Evolutionary conservation across 2,888 invertebrate species (phyloP), one percentile per base, ranked within the genome.

Genomic region (Phorcus lineatus): DNA sequence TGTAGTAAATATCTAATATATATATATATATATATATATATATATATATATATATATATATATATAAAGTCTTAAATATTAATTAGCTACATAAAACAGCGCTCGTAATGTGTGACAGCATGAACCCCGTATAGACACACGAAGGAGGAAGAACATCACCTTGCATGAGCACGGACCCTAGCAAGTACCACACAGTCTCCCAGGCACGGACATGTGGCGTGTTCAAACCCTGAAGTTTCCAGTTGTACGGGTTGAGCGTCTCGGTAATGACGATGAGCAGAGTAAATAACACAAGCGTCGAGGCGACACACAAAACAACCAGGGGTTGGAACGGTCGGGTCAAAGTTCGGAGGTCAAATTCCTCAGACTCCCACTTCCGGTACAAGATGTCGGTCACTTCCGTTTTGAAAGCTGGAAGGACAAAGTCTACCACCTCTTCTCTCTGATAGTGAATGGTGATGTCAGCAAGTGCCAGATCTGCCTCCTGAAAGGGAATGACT

Each of bases 331-430:
- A 62, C 0, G 62, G 62, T 13, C 62, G 62, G 17, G 28, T 22
- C 13, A 62, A 28, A 11, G 24, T 22, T 17, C 17, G 24, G 28
- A 24, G 17, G 13, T 22, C 28, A 28, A 62, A 62, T 16, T 62
- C 62, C 28, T 62, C 62, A 24, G 62, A 28, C 17, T 62, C 28
- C 62, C 62, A 62, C 28, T 62, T 62, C 62, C 62, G 62, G 62
- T 62, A 62, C 62, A 62, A 24, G 62, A 62, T 62, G 28, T 62
- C 62, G 11, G 62, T 62, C 62, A 62, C 62, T 62, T 62, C 62
- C 62, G 24, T 62, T 62, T 28, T 17, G 28, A 62, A 62, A 17
- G 62, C 62, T 24, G 62, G 62, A 62, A 62, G 62, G 24, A 62
- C 62, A 9, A 62, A 62, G 28, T 62, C 62, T 16, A 62, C 62